phyloP scores from a whole-genome alignment of 2,797 vertebrate genomes.

The Sitta carolinensis region DNA sequence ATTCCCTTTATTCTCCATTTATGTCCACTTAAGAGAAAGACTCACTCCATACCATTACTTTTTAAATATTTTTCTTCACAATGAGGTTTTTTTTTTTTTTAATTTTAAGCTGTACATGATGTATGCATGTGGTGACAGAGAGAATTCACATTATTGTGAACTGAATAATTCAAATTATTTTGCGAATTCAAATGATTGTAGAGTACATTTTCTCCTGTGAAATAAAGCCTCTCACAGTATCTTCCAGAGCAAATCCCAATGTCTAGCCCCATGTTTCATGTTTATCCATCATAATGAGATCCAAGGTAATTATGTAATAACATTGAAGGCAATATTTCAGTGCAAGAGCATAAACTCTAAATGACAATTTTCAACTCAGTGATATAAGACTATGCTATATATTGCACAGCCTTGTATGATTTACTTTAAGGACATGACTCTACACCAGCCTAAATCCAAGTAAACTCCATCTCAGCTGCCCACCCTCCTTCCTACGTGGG shows the following conservation, averaged over 20 bases:
- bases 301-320: not conserved
- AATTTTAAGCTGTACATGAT: not conserved
- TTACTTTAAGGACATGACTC: not conserved
- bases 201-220: not conserved
- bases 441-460: not conserved
- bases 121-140: not conserved
- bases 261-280: not conserved
- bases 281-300: not conserved
- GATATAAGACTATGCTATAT: not conserved
- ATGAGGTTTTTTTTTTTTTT: not conserved
- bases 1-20: not conserved
- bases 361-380: not conserved
- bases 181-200: too few relatives aligned
- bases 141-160: not conserved
- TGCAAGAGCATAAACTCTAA: not conserved
- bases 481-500: not conserved
- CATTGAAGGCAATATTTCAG: not conserved
- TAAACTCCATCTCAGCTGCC: not conserved
- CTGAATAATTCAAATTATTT: too few relatives aligned
- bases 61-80: not conserved
- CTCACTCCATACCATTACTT: not conserved
- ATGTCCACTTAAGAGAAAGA: not conserved
- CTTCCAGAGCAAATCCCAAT: not conserved
- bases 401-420: not conserved
- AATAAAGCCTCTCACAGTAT: not conserved